phyloP scores from a whole-genome alignment of 2,797 vertebrate genomes.

The Poecilia velifera region DNA sequence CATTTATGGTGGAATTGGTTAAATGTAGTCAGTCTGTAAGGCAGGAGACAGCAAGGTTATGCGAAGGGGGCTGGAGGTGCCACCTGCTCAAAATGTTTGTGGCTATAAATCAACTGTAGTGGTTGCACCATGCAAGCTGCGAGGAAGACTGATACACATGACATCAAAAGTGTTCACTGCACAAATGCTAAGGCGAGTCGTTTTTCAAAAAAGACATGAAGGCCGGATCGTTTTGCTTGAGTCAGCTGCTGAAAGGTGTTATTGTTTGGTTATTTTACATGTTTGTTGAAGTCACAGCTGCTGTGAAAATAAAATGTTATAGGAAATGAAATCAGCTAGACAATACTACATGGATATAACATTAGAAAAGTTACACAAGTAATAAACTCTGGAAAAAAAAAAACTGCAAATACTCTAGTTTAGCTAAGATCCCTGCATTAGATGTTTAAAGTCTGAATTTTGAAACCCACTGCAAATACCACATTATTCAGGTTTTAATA shows the following conservation, averaged over 20 bases:
- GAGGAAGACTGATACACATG: conserved; percentile 48
- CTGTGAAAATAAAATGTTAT: conserved; percentile 3
- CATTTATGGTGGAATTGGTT: background rate
- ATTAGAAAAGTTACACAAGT: background rate
- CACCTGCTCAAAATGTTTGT: conserved; percentile 84
- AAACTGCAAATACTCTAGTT: background rate
- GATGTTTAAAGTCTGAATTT: background rate
- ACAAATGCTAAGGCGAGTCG: conserved; percentile 9
- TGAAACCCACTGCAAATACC: background rate
- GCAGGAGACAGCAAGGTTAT: conserved; percentile 52
- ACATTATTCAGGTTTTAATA: background rate
- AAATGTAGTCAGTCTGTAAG: conserved; percentile 17
- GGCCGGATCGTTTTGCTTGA: conserved; percentile 13
- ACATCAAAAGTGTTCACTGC: conserved; percentile 42
- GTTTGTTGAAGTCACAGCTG: conserved; percentile 21
- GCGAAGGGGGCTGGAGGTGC: conserved; percentile 61
- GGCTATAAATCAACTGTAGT: conserved; percentile 61
- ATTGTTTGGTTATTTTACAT: conserved; percentile 11
- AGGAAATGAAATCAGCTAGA: background rate
- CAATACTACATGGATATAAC: background rate
- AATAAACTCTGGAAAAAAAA: background rate
- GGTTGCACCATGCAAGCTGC: conserved; percentile 41
- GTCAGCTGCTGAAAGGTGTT: conserved; percentile 10
- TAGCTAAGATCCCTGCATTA: background rate
- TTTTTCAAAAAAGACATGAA: conserved; percentile 8